Base-by-base conservation (phyloP, 2,113 vertebrate genomes). In the Pleuronectes platessa region DNA sequence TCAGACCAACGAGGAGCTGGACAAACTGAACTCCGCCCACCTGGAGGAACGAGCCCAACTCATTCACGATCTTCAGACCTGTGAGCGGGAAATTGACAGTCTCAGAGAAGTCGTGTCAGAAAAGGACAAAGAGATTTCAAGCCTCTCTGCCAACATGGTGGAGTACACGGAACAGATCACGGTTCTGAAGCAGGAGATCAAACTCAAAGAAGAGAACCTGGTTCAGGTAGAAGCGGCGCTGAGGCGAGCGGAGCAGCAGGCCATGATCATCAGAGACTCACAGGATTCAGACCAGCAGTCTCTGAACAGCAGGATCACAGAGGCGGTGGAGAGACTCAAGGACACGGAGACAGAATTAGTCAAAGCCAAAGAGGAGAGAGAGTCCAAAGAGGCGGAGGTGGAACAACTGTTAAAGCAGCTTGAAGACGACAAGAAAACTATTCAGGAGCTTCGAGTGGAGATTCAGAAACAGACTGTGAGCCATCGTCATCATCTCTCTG, bases 1-100 rank as follows among this genome's bases (percentile, higher is more conserved):
- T 37, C 97, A 97, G 92, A 95, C 96, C 0, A 96, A 94, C 0
- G 96, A 97, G 75, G 97, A 97, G 79, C 94, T 97, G 65, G 96
- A 97, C 82, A 96, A 95, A 61, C 72, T 97, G 1, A 97, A 97
- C 71, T 84, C 89, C 0, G 92, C 93, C 54, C 96, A 97, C 86
- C 82, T 97, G 76, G 96, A 97, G 58, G 96, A 97, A 67, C 92
- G 96, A 72, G 94, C 95, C 10, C 96, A 96, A 17, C 95, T 97
- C 66, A 96, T 97, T 83, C 95, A 96, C 21, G 95, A 96, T 61
- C 94, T 98, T 0, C 97, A 98, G 76, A 94, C 94, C 89, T 81
- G 96, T n/a, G 97, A 98, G 88, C 93, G 97, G 59, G 95, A 97
- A 79, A 95, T 97, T 0, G 97, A 98, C 71, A 86, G 85, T 51